Conservation (phyloP, 2,888 invertebrate species). For the Gisinianus flammeolus region DNA sequence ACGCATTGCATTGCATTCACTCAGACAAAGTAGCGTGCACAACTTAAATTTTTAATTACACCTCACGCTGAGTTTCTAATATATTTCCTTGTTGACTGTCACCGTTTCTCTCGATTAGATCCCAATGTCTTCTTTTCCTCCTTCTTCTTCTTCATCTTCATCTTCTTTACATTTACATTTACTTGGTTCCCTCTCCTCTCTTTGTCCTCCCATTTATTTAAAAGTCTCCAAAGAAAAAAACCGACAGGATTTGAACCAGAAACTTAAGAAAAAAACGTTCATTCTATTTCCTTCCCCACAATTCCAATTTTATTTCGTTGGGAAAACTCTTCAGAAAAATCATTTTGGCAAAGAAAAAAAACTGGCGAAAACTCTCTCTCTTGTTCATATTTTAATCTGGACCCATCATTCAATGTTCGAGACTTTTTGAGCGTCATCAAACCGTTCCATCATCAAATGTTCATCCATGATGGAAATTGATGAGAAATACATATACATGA, state of each 20-base stretch:
- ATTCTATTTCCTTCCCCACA: background rate
- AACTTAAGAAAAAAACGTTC: too few relatives aligned
- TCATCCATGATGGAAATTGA: too few relatives aligned
- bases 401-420: too few relatives aligned
- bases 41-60: conserved; percentile 35
- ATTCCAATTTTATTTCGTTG: background rate
- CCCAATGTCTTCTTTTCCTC: conserved; percentile 3
- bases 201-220: background rate
- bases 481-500: too few relatives aligned
- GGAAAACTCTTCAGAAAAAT: too few relatives aligned
- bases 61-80: conserved; percentile 22
- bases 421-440: too few relatives aligned
- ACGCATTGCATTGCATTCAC: too few relatives aligned
- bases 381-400: too few relatives aligned
- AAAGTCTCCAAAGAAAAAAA: background rate
- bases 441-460: too few relatives aligned
- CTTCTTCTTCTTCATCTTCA: background rate
- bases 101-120: conserved; percentile 24
- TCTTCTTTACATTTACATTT: background rate
- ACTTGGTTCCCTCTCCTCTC: background rate
- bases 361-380: background rate
- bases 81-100: conserved; percentile 28
- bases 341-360: too few relatives aligned
- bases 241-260: too few relatives aligned
- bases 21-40: background rate